A percentile compares a stretch with the other conserved stretches of the same genome.
Evolutionary conservation across 2,888 invertebrate species (phyloP).

Genomic region (Caenorhabditis uteleia): DNA sequence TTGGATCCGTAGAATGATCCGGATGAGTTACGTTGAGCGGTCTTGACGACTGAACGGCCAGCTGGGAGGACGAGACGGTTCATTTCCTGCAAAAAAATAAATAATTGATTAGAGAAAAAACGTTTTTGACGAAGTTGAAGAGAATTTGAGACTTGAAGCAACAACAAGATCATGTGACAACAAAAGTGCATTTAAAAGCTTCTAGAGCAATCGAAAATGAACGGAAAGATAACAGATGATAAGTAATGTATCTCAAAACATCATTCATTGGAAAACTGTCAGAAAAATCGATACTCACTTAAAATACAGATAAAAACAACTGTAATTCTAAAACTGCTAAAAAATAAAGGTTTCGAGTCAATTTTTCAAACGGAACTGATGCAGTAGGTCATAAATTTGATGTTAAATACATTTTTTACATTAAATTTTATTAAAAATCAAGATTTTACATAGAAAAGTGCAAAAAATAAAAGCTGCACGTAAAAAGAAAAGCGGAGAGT

Average conservation of each 20-base stretch:
- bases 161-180: not conserved
- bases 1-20: constrained; percentile 63
- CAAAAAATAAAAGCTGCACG: constrained; percentile 6
- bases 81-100: constrained; percentile 17
- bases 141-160: not conserved
- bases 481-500: constrained; percentile 21
- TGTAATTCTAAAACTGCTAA: not conserved
- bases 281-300: too few relatives aligned
- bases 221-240: too few relatives aligned
- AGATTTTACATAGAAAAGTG: not conserved
- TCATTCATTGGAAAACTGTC: too few relatives aligned
- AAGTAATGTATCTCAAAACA: not conserved
- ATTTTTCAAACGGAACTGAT: constrained; percentile 3
- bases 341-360: too few relatives aligned
- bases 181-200: too few relatives aligned
- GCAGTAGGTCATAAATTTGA: not conserved
- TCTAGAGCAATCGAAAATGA: too few relatives aligned
- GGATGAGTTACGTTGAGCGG: constrained; percentile 55
- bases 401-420: not conserved
- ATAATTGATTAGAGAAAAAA: not conserved
- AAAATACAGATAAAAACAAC: too few relatives aligned
- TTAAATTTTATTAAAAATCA: not conserved
- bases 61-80: constrained; percentile 40
- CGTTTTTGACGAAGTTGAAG: not conserved
- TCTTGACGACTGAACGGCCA: constrained; percentile 39